Evolutionary conservation across 2,113 vertebrate species (phyloP).

Genomic region (Rhinoderma darwinii): DNA sequence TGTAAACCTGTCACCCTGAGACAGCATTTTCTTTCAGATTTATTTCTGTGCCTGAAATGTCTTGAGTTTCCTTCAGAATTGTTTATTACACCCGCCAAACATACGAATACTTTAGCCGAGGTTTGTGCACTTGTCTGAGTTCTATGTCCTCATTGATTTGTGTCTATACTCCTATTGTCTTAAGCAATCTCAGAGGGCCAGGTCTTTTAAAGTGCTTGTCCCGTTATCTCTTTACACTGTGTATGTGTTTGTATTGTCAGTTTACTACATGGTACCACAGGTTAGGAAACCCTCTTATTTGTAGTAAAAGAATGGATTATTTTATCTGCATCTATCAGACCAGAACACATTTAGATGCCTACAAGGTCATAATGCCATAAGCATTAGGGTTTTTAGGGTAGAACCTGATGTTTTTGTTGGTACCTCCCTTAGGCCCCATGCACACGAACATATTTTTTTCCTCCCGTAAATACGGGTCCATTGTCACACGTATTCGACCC

Average conservation of each 20-base stretch:
- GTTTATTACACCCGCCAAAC: slow-evolving; percentile 33
- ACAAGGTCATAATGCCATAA: background rate
- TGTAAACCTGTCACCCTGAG: slow-evolving; percentile 16
- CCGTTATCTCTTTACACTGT: slow-evolving; percentile 5
- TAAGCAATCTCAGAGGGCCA: slow-evolving; percentile 5
- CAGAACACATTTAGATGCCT: background rate
- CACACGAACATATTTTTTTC: too few species aligned
- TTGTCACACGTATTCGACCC: too few species aligned
- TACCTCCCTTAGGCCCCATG: too few species aligned
- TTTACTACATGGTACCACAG: background rate
- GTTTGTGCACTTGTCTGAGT: slow-evolving; percentile 26
- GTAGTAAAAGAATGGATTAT: background rate
- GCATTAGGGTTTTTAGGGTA: too few species aligned
- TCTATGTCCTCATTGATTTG: slow-evolving; percentile 26
- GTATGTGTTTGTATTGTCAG: slow-evolving; percentile 20
- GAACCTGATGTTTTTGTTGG: too few species aligned
- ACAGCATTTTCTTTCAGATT: slow-evolving; percentile 1
- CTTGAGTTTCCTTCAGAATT: background rate
- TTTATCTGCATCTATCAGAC: background rate
- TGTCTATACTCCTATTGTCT: slow-evolving; percentile 11
- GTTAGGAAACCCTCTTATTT: background rate
- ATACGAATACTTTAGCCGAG: background rate
- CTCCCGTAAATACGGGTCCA: too few species aligned
- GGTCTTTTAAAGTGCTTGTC: background rate
- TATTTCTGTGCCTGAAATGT: slow-evolving; percentile 29